Evolutionary conservation across 2,888 invertebrate genomes (phyloP), one percentile per base, ranked within the genome.

Genomic region (Notocelia uddmanniana): DNA sequence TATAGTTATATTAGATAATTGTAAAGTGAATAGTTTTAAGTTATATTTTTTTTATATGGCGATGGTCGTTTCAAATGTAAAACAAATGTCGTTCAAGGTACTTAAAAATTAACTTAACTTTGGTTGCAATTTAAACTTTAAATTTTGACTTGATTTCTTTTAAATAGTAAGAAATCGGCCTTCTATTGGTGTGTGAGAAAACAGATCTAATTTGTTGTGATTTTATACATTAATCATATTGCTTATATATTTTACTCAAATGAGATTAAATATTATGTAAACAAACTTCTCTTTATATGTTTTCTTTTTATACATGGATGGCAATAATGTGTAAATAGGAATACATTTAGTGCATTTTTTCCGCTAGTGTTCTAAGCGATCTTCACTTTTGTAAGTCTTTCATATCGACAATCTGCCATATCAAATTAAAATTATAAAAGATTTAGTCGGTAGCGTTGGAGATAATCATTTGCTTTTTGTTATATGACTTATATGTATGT

Each of bases 371-470:
- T 84, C 78, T 87, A 86, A 87, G 86, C 83, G 85, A 81, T 81
- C 83, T 88, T 86, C 87, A 88, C 88, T 90, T 91, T 82, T 84
- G 84, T 85, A 86, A 83, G 85, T 89, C 78, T 92, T 94, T 94
- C 95, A 95, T 95, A 95, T 95, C 95, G 94, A 95, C 95, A 95
- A 95, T 95, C 95, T 95, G 95, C 95, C 95, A 95, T 95, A 95
- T 95, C 95, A 93, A 90, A 87, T 90, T 86, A 89, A 92, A 93
- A 93, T 94, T 94, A 91, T 94, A 92, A 87, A 89, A 85, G 83
- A 83, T 86, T 85, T 85, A 81, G 89, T 92, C 91, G 90, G 85
- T 84, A 69, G 79, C 77, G 77, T 91, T 88, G 87, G 76, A 85
- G 88, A 83, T 74, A 82, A 87, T 89, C 90, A 89, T 92, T 90